A percentile compares a stretch with the other conserved stretches of the same genome.
phyloP scores from a whole-genome alignment of 2,797 vertebrate species.

The Danio tinwini region DNA sequence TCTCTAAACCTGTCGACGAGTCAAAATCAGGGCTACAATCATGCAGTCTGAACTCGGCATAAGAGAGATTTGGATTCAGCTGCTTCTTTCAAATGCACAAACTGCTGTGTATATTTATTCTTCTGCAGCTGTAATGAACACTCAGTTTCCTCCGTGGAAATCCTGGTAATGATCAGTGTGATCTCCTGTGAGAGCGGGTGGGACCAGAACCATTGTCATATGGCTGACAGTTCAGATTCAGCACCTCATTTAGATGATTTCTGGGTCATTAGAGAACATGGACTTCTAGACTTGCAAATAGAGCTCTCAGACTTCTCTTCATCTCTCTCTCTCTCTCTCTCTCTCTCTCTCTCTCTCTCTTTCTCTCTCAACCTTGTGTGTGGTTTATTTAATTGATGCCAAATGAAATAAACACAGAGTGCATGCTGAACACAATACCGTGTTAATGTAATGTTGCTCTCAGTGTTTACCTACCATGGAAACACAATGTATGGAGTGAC shows the following conservation, averaged over 20 bases:
- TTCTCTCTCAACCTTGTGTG: neutral
- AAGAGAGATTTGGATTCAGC: neutral
- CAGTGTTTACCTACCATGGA: neutral
- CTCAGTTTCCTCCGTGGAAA: neutral
- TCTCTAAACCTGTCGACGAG: no score
- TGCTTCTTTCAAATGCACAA: neutral
- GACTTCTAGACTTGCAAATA: neutral
- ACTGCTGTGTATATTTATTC: neutral
- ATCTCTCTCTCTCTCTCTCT: no score
- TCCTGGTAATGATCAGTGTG: neutral
- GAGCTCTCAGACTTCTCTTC: neutral
- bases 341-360: no score
- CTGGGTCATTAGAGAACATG: neutral
- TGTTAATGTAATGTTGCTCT: neutral
- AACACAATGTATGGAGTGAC: neutral
- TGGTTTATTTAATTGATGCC: neutral
- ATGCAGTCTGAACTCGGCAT: no score
- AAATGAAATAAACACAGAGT: neutral
- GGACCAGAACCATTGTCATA: neutral
- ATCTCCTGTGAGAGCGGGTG: neutral
- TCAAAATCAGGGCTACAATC: no score
- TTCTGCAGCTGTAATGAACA: neutral
- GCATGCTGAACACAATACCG: neutral
- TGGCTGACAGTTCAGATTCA: neutral
- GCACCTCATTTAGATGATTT: slow-evolving; percentile 8